phyloP scores from a whole-genome alignment of 2,113 vertebrate genomes.

The Passer domesticus region DNA sequence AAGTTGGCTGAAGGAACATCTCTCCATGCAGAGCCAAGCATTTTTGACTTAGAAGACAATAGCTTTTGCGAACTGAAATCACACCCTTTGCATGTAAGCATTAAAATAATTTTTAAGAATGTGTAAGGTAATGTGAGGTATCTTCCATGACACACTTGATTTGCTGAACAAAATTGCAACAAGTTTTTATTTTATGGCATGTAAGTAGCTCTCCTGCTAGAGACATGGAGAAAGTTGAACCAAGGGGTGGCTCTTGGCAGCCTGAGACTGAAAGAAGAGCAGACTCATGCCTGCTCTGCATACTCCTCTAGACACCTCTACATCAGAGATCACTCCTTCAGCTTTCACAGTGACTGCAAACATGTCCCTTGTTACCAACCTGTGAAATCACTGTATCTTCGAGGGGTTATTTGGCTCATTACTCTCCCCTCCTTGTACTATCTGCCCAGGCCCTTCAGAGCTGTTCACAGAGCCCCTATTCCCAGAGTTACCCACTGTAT shows the following conservation, averaged over 20 bases:
- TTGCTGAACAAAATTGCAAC: neutral
- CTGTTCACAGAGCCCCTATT: neutral
- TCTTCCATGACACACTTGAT: neutral
- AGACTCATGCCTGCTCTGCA: neutral
- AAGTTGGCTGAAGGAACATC: neutral
- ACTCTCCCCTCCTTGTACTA: neutral
- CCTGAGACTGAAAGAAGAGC: neutral
- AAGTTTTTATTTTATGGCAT: neutral
- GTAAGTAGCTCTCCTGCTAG: neutral
- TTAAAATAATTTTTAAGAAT: neutral
- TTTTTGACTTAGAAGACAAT: neutral
- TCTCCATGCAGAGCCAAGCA: neutral
- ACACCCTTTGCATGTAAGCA: neutral
- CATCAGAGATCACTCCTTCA: neutral
- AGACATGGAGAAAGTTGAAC: neutral
- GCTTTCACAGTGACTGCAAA: neutral
- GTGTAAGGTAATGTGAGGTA: neutral
- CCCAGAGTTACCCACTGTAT: accelerated
- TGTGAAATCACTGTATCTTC: neutral
- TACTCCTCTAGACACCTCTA: neutral
- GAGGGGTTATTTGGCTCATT: neutral
- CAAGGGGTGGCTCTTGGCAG: neutral
- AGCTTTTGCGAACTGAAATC: neutral
- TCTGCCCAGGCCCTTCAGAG: neutral
- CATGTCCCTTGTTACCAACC: neutral